Evolutionary conservation across 2,888 invertebrate species (phyloP), one percentile per base, ranked within the genome.

Genomic region (Hecatera dysodea): DNA sequence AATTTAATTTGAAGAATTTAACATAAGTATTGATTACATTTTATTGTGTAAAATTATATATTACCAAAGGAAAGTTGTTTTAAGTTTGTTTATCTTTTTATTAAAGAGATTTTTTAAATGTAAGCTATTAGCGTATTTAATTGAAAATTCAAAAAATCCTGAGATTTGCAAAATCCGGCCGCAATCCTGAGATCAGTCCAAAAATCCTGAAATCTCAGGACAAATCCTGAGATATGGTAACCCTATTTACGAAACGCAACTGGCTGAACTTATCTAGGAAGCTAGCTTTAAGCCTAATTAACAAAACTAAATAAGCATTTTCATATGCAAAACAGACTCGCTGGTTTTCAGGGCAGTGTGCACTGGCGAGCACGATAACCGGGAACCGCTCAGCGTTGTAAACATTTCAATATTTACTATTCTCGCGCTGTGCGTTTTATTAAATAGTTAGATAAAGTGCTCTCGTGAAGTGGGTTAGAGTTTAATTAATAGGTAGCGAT

Each of bases 321-420:
- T 84, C 80, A 79, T 71, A 82, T 85, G 85, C 83, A 84, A 88
- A 85, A 78, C 78, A 67, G 80, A 84, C 67, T 83, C 77, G 71
- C 72, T 61, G 56, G 71, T 61, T 76, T 67, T 50, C 48, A 53
- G 67, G 44, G 36, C 74, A 77, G 27, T 72, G 44, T 52, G 68
- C 77, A 52, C 75, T 75, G 72, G 6, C 24, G 60, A 60, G 64
- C 60, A 61, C 80, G 87, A 86, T 89, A 89, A 87, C 80, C 78
- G 65, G 68, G 72, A 59, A 65, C 57, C 46, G 71, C 69, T 79
- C 73, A 39, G 15, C 24, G 70, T 81, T 80, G 85, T 85, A 86
- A 83, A 86, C 84, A 87, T 80, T 85, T 67, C 79, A 82, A 86
- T 85, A 86, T 87, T 87, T 85, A 87, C 80, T 82, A 81, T 80